Percentiles rank a stretch among this genome's conserved stretches.
These are phyloP conservation scores for Noturus placidus DNA, from an alignment of 2,113 vertebrate genomes.

Conservation along the genomic window DNA sequence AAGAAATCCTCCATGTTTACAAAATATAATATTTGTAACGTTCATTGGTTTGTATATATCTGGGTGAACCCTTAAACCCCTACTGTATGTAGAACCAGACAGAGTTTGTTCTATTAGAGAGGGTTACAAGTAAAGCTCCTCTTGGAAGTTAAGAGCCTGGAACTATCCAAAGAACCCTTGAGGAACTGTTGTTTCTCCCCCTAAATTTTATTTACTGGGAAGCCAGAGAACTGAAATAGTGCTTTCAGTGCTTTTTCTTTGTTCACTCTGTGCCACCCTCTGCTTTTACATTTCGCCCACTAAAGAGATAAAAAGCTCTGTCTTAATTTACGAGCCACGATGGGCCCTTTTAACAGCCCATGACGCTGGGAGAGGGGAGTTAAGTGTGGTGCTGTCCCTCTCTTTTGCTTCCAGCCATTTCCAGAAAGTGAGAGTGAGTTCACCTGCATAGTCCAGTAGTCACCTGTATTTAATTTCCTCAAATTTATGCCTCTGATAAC, in stretches of 20 bases:
- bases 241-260: constrained; percentile 44
- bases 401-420: constrained; percentile 30
- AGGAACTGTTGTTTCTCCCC: not conserved
- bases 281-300: constrained; percentile 56
- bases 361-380: constrained; percentile 53
- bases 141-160: not conserved
- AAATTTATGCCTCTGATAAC: constrained; percentile 38
- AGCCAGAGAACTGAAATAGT: not conserved
- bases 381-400: constrained; percentile 47
- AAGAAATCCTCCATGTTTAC: not conserved
- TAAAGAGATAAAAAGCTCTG: constrained; percentile 55
- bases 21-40: not conserved
- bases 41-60: not conserved
- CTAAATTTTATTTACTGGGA: not conserved
- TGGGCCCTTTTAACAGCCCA: constrained; percentile 61
- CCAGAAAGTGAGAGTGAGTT: constrained; percentile 36
- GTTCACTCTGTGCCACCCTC: constrained; percentile 31
- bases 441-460: constrained; percentile 1
- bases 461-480: constrained; percentile 23
- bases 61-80: not conserved
- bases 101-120: not conserved
- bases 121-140: not conserved
- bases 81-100: not conserved
- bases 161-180: not conserved
- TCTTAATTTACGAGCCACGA: constrained; percentile 66